Base-by-base conservation (phyloP, 2,113 vertebrate species). In the Hydrolagus affinis region DNA sequence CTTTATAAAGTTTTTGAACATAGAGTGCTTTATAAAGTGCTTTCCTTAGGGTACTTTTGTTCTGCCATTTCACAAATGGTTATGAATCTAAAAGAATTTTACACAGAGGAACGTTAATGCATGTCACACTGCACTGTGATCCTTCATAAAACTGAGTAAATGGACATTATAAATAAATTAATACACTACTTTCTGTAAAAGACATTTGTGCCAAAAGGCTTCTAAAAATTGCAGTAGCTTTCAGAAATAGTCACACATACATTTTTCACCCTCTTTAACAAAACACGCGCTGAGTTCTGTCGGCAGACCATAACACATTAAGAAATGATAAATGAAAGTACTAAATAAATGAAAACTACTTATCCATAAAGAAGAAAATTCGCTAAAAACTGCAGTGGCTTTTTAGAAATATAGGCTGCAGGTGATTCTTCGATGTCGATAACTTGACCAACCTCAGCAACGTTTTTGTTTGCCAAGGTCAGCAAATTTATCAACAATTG, bases 151-250 rank as follows among this genome's bases (percentile, higher is more conserved):
- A 66, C 23, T 83, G 25, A 83, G 60, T 83, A 83, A 83, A 83
- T 83, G 78, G 78, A 83, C 62, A 83, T 83, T 68, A 83, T 83
- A 83, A 83, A 83, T 83, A 83, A 83, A 83, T 83, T 68, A 83
- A 83, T 64, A 83, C 78, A 68, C 78, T 83, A 83, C 78, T 83
- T 66, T 68, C 62, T 83, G 60, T 83, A 66, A 64, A 83, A 83
- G 78, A 83, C 78, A 83, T 83, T 83, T 83, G 30, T 83, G 78
- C 78, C 78, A 83, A 83, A 83, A 83, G 78, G 78, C 14, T 25
- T 83, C 78, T 83, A 83, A 83, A 83, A 83, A 32, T 83, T 83
- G 78, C 78, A 83, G 78, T 30, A 83, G 78, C 78, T 83, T 68
- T 83, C 78, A 83, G 25, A 32, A 83, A 32, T 83, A 83, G 78